These are phyloP conservation scores for Festucalex cinctus DNA, from an alignment of 2,113 vertebrate species.

Conservation along the genomic window DNA sequence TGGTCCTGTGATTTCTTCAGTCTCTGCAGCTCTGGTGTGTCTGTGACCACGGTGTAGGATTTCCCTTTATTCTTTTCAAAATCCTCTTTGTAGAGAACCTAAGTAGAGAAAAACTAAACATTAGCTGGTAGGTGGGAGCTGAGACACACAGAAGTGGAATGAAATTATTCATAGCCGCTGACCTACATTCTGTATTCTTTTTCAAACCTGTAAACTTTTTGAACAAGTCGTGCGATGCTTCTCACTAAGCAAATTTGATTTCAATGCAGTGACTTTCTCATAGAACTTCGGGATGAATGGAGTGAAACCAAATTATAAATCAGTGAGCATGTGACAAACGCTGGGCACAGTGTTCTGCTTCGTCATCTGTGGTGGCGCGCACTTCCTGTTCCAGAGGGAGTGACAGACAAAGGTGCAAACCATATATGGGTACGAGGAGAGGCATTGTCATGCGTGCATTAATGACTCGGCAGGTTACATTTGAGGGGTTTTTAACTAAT, in stretches of 20 bases:
- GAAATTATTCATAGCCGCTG: conserved; percentile 27
- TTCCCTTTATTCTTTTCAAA: conserved; percentile 98
- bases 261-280: neutral
- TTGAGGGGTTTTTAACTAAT: neutral
- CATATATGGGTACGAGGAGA: conserved; percentile 63
- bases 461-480: neutral
- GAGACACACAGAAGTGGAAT: neutral
- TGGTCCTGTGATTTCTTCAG: conserved; percentile 95
- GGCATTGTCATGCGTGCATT: conserved; percentile 15
- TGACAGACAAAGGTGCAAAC: conserved; percentile 32
- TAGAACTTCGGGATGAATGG: neutral
- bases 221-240: neutral
- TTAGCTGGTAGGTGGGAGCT: neutral
- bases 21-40: conserved; percentile 92
- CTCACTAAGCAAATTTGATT: neutral
- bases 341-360: neutral
- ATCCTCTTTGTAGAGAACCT: conserved; percentile 96
- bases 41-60: conserved; percentile 88
- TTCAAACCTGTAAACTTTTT: neutral
- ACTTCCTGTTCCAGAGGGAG: conserved; percentile 58
- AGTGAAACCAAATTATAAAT: neutral
- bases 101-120: neutral
- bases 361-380: conserved; percentile 33
- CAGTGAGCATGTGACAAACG: neutral
- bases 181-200: conserved; percentile 24